Base-by-base conservation (phyloP, 53 echinoderm and acorn worm genomes). In the Temnopleurus reevesii region DNA sequence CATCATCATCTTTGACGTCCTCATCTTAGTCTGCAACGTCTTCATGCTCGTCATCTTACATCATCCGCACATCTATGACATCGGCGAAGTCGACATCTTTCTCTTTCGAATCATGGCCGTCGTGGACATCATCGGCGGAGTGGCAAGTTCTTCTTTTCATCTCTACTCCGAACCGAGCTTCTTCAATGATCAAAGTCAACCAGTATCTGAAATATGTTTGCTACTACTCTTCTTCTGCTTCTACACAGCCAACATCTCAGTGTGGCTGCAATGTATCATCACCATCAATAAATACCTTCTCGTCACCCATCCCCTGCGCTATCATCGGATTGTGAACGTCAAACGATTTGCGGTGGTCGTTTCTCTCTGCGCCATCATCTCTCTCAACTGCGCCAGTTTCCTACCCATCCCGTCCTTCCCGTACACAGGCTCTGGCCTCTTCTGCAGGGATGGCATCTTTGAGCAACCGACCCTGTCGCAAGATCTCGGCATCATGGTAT, bases 111-210 rank as follows among this genome's bases (percentile, higher is more conserved):
- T 49, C 76, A 87, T 87, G 88, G 88, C 88, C 6, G 13, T 49
- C 12, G 46, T 66, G 5, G 88, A 87, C 34, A 87, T 87, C 35
- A 6, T 87, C 4, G 88, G 66, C 30, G 88, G 88, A 17, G 5
- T 66, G 33, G 23, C 66, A 5, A 87, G 88, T 33, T 66, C 88
- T 5, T 3, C 54, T 5, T 87, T 87, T 46, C 88, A 87, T 34
- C 34, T 87, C 19, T 87, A 87, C 71, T 87, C 88, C 19, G 88
- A 87, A n/a, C 88, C 88, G 10, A 64, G 55, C 46, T 87, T 87
- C 34, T 87, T 87, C 53, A 49, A 51, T n/a, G 35, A 71, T 6
- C 29, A 66, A 1, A 12, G 2, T 19, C 0, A 0, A 13, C 88
- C 54, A 15, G 65, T 71, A 0, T 12, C 88, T 12, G 49, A 51